Base-by-base conservation (phyloP, 1,140 invertebrate species). In the Pseudomyrmex dendroicus region DNA sequence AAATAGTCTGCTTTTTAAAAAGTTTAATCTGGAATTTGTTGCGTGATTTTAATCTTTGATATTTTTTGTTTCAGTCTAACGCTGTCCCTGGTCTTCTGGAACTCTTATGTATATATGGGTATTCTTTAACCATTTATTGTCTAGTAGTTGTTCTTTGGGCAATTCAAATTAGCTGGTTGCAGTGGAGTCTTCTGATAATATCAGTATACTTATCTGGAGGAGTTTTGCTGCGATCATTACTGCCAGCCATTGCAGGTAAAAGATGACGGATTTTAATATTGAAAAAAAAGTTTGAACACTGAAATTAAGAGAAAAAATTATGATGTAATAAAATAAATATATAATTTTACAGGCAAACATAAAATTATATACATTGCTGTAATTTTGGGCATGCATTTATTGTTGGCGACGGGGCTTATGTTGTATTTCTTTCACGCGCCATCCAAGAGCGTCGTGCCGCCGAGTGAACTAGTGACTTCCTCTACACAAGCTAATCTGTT, bases 131-230 rank as follows among this genome's bases (percentile, higher is more conserved):
- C 50, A 98, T 99, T 85, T 99, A 98, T 92, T 96, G 99, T 89
- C 98, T 98, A 9, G 96, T 99, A 5, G 98, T 98, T n/a, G 96
- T 99, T 88, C 93, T 99, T 7, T 99, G 98, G 98, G 96, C 98
- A 0, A 97, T 99, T 84, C 96, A 97, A 94, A 95, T 98, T 9
- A 95, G 94, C 4, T 96, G 97, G 95, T 94, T 99, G 17, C 98
- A 98, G 90, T 99, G 98, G 98, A 88, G 96, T 35, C 94, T 99
- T 57, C 97, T 98, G 0, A 93, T 98, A 59, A 93, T 97, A 82
- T 97, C 97, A 2, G 96, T 97, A 15, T 92, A 96, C 46, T 92
- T 99, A 5, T 99, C 98, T 46, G 98, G 98, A 25, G 96, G 96
- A 56, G 98, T 99, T 22, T 95, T 99, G 17, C 94, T 98, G 35